phyloP scores from a whole-genome alignment of 1,140 invertebrate genomes.

The Megathymus violae region DNA sequence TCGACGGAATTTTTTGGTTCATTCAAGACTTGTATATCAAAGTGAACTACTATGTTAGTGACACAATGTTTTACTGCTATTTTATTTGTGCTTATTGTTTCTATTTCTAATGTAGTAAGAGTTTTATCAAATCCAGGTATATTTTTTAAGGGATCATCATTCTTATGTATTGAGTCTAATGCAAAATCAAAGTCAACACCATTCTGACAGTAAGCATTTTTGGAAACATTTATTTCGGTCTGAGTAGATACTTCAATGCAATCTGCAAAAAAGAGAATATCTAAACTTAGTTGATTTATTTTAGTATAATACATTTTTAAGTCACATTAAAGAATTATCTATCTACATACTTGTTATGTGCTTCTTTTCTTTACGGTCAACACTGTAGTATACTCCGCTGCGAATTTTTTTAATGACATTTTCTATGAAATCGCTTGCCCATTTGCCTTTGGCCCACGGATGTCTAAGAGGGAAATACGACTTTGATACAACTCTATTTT shows the following conservation, averaged over 20 bases:
- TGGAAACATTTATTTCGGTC: constrained; percentile 34
- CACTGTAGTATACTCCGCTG: constrained; percentile 63
- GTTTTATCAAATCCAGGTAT: constrained; percentile 63
- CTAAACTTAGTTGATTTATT: too few species aligned
- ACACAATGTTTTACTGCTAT: constrained; percentile 63
- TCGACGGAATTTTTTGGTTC: constrained; percentile 29
- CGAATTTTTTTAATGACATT: constrained; percentile 67
- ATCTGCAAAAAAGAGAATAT: constrained; percentile 39
- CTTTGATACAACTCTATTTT: constrained; percentile 22
- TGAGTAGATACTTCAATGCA: constrained; percentile 49
- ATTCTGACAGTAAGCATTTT: constrained; percentile 13
- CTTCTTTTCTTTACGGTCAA: constrained; percentile 43
- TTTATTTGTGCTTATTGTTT: constrained; percentile 59
- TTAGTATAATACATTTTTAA: neutral
- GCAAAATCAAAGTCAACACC: constrained; percentile 3
- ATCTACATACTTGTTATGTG: constrained; percentile 26
- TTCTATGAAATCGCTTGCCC: constrained; percentile 69
- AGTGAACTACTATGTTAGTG: constrained; percentile 65
- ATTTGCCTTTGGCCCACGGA: constrained; percentile 57
- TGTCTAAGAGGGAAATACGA: constrained; percentile 28
- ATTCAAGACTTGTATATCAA: constrained; percentile 58
- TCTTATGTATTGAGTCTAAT: constrained; percentile 24
- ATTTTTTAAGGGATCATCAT: constrained; percentile 26
- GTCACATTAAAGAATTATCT: neutral
- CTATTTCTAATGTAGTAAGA: constrained; percentile 54